phyloP scores from a whole-genome alignment of 37 sponge, comb jelly and placozoan genomes.

The Lycopodina hypogea region DNA sequence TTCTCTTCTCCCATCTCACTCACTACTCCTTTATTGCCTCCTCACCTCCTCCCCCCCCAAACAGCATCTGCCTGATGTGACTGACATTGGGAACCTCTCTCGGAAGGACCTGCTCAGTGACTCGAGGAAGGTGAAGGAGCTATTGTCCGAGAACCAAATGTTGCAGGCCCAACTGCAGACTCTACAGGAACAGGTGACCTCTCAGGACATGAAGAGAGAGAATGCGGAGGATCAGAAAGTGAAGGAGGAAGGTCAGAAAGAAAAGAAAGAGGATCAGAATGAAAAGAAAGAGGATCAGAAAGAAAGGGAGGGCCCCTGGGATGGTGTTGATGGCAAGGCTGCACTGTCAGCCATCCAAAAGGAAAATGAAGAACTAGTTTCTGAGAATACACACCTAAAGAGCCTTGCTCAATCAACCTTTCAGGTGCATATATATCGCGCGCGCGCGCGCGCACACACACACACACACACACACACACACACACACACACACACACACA shows the following conservation, averaged over 20 bases:
- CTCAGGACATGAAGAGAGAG: not conserved
- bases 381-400: slow-evolving; percentile 13
- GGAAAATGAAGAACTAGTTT: slow-evolving; percentile 6
- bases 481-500: too few relatives aligned
- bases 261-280: too few relatives aligned
- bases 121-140: not conserved
- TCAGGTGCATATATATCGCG: too few relatives aligned
- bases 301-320: not conserved
- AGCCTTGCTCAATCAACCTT: not conserved
- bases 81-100: slow-evolving; percentile 23
- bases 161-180: slow-evolving; percentile 7
- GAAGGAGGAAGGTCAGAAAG: not conserved
- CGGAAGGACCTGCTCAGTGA: slow-evolving; percentile 1
- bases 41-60: not conserved
- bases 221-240: not conserved
- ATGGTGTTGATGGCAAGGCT: not conserved
- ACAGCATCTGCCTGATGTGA: slow-evolving; percentile 26
- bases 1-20: not conserved
- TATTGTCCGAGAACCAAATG: slow-evolving; percentile 9
- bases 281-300: not conserved
- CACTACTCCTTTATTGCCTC: not conserved
- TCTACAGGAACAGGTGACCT: not conserved
- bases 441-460: too few relatives aligned
- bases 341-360: not conserved
- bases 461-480: too few relatives aligned